Evolutionary conservation across 2,113 vertebrate species (phyloP).

Genomic region (Stomatorhinus ivindoensis): DNA sequence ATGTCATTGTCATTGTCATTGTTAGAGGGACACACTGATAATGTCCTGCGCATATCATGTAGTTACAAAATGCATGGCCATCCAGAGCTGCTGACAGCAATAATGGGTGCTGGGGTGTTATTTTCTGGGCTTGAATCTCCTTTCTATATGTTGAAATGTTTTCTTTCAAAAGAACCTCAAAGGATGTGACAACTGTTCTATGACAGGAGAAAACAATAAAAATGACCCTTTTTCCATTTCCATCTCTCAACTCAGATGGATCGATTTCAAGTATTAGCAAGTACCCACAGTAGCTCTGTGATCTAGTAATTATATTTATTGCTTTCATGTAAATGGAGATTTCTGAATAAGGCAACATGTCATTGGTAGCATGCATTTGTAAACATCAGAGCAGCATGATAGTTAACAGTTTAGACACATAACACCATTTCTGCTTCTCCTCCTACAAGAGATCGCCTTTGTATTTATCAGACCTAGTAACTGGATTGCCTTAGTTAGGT

Average conservation of each 20-base stretch:
- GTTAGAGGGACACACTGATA: neutral
- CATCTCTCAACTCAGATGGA: neutral
- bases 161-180: neutral
- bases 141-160: neutral
- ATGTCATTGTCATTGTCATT: neutral
- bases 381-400: neutral
- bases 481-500: neutral
- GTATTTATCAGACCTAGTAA: neutral
- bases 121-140: neutral
- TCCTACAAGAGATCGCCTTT: neutral
- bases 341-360: neutral
- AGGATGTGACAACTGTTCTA: neutral
- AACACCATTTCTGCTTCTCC: neutral
- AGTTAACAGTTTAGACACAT: neutral
- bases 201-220: neutral
- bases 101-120: neutral
- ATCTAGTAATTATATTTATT: neutral
- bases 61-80: neutral
- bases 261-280: neutral
- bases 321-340: neutral
- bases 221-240: neutral
- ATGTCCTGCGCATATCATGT: neutral
- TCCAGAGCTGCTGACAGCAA: neutral
- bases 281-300: neutral
- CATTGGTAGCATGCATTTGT: neutral